Conservation (phyloP, 2,888 invertebrate genomes). For the Lymantria dispar region DNA sequence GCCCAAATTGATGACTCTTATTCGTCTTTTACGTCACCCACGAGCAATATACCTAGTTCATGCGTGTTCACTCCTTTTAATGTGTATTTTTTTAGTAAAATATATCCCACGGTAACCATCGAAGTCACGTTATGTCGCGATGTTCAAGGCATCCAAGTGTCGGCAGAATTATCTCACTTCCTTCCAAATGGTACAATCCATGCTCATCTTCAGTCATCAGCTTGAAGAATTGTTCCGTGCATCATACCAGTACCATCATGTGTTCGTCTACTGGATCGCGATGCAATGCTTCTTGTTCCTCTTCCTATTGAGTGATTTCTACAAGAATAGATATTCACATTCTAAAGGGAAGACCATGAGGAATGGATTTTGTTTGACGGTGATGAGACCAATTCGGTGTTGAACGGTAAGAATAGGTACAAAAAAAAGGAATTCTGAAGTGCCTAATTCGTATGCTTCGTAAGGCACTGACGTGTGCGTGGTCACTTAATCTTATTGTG, state of each 20-base stretch:
- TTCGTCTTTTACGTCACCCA: no score
- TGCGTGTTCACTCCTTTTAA: no score
- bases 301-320: constrained; percentile 97
- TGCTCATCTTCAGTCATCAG: constrained; percentile 94
- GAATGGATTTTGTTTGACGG: constrained; percentile 86
- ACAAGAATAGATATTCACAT: constrained; percentile 89
- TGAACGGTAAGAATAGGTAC: constrained; percentile 69
- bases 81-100: no score
- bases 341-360: constrained; percentile 52
- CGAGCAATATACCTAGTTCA: no score
- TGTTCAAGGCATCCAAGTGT: no score
- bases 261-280: constrained; percentile 97
- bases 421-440: constrained; percentile 66
- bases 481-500: constrained; percentile 57
- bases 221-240: constrained; percentile 94
- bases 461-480: constrained; percentile 75
- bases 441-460: constrained; percentile 72
- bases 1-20: no score
- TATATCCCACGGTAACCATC: no score
- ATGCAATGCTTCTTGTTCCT: constrained; percentile 96
- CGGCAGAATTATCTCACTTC: neutral
- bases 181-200: constrained; percentile 93
- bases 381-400: constrained; percentile 69
- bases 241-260: constrained; percentile 95
- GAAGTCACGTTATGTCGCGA: no score